Percentiles rank a stretch among this genome's conserved stretches.
Evolutionary conservation across 2,888 invertebrate genomes (phyloP).

Genomic region (Hypena proboscidalis): DNA sequence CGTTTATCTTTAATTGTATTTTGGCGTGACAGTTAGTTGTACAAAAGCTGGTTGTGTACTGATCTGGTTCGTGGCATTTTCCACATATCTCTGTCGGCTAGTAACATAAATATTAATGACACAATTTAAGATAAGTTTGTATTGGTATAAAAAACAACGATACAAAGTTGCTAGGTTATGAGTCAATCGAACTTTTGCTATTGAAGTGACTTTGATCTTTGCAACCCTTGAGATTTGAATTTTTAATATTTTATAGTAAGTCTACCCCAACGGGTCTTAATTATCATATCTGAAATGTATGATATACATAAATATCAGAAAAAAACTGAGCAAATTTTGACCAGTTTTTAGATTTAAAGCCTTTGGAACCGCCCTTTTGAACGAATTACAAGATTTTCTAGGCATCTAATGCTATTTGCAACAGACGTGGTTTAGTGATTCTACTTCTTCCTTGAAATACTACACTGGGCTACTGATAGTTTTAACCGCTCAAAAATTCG

Average conservation of each 20-base stretch:
- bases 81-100: conserved; percentile 32
- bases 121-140: conserved; percentile 27
- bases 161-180: not conserved
- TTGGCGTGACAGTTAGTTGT: not conserved
- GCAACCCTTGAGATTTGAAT: not conserved
- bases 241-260: not conserved
- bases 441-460: too few relatives aligned
- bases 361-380: too few relatives aligned
- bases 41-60: conserved; percentile 13
- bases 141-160: conserved; percentile 29
- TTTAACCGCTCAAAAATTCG: too few relatives aligned
- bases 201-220: not conserved
- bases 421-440: too few relatives aligned
- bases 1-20: conserved; percentile 5
- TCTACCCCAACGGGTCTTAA: too few relatives aligned
- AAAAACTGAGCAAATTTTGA: too few relatives aligned
- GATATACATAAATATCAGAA: too few relatives aligned
- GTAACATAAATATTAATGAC: conserved; percentile 21
- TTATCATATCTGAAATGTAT: too few relatives aligned
- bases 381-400: too few relatives aligned
- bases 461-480: too few relatives aligned
- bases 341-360: too few relatives aligned
- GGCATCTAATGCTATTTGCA: too few relatives aligned
- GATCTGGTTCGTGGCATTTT: conserved; percentile 41
- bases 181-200: not conserved